Percentiles rank a stretch among this genome's conserved stretches.
phyloP scores from a whole-genome alignment of 2,888 invertebrate genomes.

The Cerceris rybyensis region DNA sequence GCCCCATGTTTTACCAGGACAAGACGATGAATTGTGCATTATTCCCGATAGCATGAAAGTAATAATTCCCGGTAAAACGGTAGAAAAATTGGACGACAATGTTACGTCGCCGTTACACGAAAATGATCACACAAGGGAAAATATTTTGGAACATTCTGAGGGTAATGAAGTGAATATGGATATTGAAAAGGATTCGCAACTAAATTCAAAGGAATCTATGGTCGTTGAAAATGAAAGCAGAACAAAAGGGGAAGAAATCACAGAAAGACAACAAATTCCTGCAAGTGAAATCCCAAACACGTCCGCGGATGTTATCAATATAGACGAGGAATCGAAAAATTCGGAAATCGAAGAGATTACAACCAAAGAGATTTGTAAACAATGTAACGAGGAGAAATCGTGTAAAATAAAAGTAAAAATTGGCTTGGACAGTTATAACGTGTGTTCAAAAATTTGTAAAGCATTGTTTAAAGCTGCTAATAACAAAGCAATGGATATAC shows the following conservation, averaged over 20 bases:
- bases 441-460: slow-evolving; percentile 78
- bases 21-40: slow-evolving; percentile 80
- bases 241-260: slow-evolving; percentile 19
- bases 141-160: neutral
- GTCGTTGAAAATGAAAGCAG: slow-evolving; percentile 47
- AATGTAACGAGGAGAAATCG: slow-evolving; percentile 73
- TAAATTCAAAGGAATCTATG: slow-evolving; percentile 36
- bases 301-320: slow-evolving; percentile 79
- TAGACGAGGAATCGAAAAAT: slow-evolving; percentile 82
- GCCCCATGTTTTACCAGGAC: slow-evolving; percentile 74
- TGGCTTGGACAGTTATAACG: slow-evolving; percentile 78
- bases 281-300: slow-evolving; percentile 27
- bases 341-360: slow-evolving; percentile 76
- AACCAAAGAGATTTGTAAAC: slow-evolving; percentile 74
- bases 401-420: slow-evolving; percentile 82
- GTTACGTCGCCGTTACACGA: slow-evolving; percentile 4
- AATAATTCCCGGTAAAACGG: slow-evolving; percentile 60
- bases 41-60: slow-evolving; percentile 80
- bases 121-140: slow-evolving; percentile 12
- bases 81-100: slow-evolving; percentile 45
- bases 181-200: slow-evolving; percentile 13
- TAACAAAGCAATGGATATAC: slow-evolving; percentile 77
- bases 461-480: slow-evolving; percentile 73
- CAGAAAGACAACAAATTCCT: slow-evolving; percentile 21
- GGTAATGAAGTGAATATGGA: slow-evolving; percentile 15